Evolutionary conservation across 1,140 invertebrate genomes (phyloP).

Genomic region (Tenebrio molitor): DNA sequence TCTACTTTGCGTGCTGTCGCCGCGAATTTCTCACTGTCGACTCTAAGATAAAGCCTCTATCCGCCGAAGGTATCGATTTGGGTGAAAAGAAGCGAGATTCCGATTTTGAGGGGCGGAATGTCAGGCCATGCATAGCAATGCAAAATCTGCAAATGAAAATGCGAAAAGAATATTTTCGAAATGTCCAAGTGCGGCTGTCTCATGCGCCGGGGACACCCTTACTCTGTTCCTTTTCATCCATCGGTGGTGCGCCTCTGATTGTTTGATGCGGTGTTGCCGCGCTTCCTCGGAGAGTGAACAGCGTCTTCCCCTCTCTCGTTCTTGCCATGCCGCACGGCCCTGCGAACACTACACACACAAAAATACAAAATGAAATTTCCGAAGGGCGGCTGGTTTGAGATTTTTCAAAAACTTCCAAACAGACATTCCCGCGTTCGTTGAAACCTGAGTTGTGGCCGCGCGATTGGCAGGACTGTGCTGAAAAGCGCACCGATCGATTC

Average conservation of each 20-base stretch:
- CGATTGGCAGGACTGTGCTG: not conserved
- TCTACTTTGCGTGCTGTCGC: no score
- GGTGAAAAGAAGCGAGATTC: not conserved
- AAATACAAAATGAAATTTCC: slow-evolving; percentile 29
- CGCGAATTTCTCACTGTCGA: no score
- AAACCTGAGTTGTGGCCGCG: not conserved
- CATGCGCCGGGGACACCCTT: slow-evolving; percentile 63
- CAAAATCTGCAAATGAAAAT: not conserved
- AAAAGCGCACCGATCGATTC: not conserved
- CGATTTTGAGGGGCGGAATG: not conserved
- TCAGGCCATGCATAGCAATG: slow-evolving; percentile 14
- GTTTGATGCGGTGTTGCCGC: slow-evolving; percentile 74
- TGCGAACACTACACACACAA: slow-evolving; percentile 72
- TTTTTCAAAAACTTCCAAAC: not conserved
- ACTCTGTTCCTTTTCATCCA: slow-evolving; percentile 90
- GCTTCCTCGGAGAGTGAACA: slow-evolving; percentile 80
- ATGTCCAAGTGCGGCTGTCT: not conserved
- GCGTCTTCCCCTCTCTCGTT: slow-evolving; percentile 71
- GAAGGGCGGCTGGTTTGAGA: not conserved
- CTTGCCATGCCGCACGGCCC: slow-evolving; percentile 86
- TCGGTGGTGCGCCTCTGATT: slow-evolving; percentile 76
- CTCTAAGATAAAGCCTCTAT: no score
- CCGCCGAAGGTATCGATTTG: no score
- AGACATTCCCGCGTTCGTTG: no score
- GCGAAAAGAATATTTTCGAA: not conserved